Evolutionary conservation across 2,888 invertebrate species (phyloP).

Genomic region (Drosophila diplacantha): DNA sequence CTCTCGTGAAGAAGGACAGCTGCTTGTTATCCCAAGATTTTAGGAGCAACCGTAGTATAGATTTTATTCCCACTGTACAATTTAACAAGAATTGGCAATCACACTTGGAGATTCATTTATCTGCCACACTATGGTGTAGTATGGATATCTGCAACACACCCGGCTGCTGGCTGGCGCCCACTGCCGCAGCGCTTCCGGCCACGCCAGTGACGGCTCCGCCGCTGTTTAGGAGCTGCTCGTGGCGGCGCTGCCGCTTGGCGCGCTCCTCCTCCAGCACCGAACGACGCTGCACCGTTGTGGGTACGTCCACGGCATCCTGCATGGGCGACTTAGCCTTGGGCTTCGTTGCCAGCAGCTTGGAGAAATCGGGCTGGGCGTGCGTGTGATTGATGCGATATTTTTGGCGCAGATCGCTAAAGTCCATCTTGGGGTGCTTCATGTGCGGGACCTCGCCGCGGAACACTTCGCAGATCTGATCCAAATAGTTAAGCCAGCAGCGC

Average conservation of each 20-base stretch:
- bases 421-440: constrained; percentile 85
- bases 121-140: constrained; percentile 17
- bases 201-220: constrained; percentile 26
- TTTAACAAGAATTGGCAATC: constrained; percentile 9
- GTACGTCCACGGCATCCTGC: constrained; percentile 75
- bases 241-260: constrained; percentile 75
- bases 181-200: constrained; percentile 35
- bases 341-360: constrained; percentile 74
- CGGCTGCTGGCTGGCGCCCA: constrained; percentile 44
- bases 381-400: constrained; percentile 73
- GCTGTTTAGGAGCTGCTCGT: constrained; percentile 67
- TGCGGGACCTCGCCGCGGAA: constrained; percentile 95
- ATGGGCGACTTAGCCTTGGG: constrained; percentile 76
- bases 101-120: constrained; percentile 20
- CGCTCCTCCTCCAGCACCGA: constrained; percentile 76
- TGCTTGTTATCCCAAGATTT: background rate
- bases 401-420: constrained; percentile 77
- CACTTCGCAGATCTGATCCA: constrained; percentile 91
- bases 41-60: background rate
- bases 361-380: constrained; percentile 76
- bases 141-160: constrained; percentile 63
- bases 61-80: constrained; percentile 28
- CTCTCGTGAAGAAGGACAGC: background rate
- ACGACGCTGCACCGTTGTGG: constrained; percentile 70
- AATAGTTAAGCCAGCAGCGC: constrained; percentile 84